Evolutionary conservation across 2,888 invertebrate species (phyloP).

Genomic region (Drosophila suboccidentalis): DNA sequence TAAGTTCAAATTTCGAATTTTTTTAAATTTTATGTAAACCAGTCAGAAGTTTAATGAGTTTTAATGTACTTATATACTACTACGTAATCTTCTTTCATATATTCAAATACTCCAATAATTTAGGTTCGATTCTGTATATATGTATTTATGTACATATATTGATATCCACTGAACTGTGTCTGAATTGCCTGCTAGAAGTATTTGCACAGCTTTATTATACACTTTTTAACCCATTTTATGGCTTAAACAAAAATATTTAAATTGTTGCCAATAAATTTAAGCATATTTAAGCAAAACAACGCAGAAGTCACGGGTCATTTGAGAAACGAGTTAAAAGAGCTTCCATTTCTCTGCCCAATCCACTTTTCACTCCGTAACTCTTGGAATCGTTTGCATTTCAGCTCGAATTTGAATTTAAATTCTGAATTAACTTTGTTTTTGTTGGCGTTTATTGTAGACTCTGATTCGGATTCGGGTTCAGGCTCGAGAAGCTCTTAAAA

Average conservation of each 20-base stretch:
- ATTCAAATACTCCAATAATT: too few species aligned
- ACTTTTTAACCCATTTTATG: constrained; percentile 50
- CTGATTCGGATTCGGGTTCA: constrained; percentile 10
- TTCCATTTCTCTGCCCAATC: constrained; percentile 34
- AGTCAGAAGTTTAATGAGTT: too few species aligned
- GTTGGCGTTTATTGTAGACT: constrained; percentile 45
- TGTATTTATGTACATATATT: too few species aligned
- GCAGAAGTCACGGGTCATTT: constrained; percentile 58
- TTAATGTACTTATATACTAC: too few species aligned
- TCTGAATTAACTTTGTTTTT: constrained; percentile 40
- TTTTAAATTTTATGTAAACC: too few species aligned
- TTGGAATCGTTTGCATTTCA: constrained; percentile 38
- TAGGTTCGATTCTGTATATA: not conserved
- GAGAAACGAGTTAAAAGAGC: constrained; percentile 46
- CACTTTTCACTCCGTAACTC: constrained; percentile 17
- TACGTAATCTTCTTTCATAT: too few species aligned
- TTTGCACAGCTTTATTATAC: constrained; percentile 6
- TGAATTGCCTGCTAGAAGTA: not conserved
- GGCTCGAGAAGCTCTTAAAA: constrained; percentile 54
- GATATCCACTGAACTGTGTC: not conserved
- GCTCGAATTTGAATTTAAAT: constrained; percentile 37
- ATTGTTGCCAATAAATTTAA: constrained; percentile 73
- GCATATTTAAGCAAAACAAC: constrained; percentile 74
- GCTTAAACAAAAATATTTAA: constrained; percentile 37
- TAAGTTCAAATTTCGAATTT: too few species aligned